Evolutionary conservation across 2,797 vertebrate species (phyloP).

Genomic region (Echiichthys vipera): DNA sequence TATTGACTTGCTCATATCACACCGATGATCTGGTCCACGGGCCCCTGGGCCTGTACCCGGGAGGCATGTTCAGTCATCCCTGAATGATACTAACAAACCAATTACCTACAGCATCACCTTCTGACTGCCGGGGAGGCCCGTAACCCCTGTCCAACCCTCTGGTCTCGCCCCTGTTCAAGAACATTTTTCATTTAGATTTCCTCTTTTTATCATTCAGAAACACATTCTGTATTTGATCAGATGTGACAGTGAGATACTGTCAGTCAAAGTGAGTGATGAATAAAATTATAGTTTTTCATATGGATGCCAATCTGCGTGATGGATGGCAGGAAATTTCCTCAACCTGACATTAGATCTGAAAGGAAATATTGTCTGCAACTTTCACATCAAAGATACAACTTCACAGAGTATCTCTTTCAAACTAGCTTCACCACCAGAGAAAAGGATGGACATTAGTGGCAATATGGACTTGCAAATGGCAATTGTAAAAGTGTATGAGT

Average conservation of each 20-base stretch:
- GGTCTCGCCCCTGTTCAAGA: background rate
- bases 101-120: background rate
- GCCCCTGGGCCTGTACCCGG: background rate
- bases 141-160: background rate
- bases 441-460: slow-evolving; percentile 27
- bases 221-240: slow-evolving; percentile 25
- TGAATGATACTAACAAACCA: slow-evolving; percentile 1
- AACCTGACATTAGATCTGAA: slow-evolving; percentile 12
- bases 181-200: background rate
- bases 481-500: too few relatives aligned
- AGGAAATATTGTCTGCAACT: slow-evolving; percentile 20
- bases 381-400: background rate
- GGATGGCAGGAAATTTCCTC: slow-evolving; percentile 34
- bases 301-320: background rate
- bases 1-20: background rate
- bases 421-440: slow-evolving; percentile 1
- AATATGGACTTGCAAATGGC: slow-evolving; percentile 25
- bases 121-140: background rate
- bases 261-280: slow-evolving; percentile 33
- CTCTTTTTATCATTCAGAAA: slow-evolving; percentile 9
- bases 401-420: slow-evolving; percentile 2
- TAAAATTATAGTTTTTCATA: background rate
- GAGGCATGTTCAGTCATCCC: background rate
- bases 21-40: too few relatives aligned
- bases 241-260: slow-evolving; percentile 26